Conservation (phyloP, 2,888 invertebrate genomes). For the Drosophila meridionalis region DNA sequence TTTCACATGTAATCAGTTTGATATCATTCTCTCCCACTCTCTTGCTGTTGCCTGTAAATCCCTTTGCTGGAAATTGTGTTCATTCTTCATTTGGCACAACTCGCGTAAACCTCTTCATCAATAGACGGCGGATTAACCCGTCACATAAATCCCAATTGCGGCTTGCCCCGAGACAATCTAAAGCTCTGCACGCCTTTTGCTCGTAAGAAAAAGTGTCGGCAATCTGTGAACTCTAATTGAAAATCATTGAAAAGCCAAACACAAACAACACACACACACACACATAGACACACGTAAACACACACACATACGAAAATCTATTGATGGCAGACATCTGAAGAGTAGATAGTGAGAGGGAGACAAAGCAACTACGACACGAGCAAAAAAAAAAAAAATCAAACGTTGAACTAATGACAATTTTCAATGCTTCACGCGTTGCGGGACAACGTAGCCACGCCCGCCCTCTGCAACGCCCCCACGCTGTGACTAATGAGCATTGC, state of each 20-base stretch:
- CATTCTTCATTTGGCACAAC: constrained; percentile 16
- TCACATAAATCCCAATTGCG: constrained; percentile 55
- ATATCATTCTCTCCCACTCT: not conserved
- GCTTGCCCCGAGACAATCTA: constrained; percentile 41
- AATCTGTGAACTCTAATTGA: constrained; percentile 72
- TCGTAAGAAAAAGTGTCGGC: constrained; percentile 56
- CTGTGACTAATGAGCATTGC: constrained; percentile 77
- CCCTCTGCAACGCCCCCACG: constrained; percentile 21
- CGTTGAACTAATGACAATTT: constrained; percentile 78
- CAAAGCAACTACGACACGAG: constrained; percentile 33
- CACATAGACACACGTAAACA: not conserved
- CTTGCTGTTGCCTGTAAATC: not conserved
- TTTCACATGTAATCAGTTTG: not conserved
- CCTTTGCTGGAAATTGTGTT: not conserved
- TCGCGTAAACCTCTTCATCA: constrained; percentile 34
- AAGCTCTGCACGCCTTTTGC: constrained; percentile 44
- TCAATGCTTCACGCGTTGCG: constrained; percentile 72
- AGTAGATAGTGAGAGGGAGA: constrained; percentile 3
- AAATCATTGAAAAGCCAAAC: constrained; percentile 70
- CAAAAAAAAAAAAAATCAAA: constrained; percentile 61
- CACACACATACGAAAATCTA: not conserved
- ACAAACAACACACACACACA: constrained; percentile 26
- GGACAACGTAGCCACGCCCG: constrained; percentile 35
- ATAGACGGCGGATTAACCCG: constrained; percentile 41
- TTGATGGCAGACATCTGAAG: constrained; percentile 4